Evolutionary conservation across 2,113 vertebrate genomes (phyloP), one percentile per base, ranked within the genome.

Genomic region (Melanostigma gelatinosum): DNA sequence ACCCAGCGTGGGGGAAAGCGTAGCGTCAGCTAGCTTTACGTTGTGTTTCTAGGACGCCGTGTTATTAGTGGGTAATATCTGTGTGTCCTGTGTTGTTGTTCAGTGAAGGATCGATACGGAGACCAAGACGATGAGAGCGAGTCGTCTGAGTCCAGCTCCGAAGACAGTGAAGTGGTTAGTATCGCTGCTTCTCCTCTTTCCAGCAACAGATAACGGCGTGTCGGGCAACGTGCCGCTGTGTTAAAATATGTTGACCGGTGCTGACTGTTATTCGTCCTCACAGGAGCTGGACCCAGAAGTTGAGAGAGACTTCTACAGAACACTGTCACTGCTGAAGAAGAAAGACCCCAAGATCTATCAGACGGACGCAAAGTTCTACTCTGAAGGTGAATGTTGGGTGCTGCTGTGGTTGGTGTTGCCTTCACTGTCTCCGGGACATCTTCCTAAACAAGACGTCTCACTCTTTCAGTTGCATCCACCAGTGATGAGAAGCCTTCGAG

Each of bases 331-430:
- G 75, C 82, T 98, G 55, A 98, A 98, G 92, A 97, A 96, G 80
- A 97, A 95, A 76, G 97, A 98, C 68, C 97, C 97, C 1, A 89
- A 95, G 36, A 97, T 98, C 80, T 98, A 98, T 63, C 94, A 95
- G 87, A 61, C 85, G 24, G 95, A 97, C 85, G 90, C 78, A 0
- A 95, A 72, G 18, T 97, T 98, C 88, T 97, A 96, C 89, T 88
- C 94, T 1, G 90, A 84, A 52, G 79, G 93, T 93, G 34, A 38
- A 9, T n/a, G 24, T 22, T 2, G 38, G 0, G 16, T 48, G 2
- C 16, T 48, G 0, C 10, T 0, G 0, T 22, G 4, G 3, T 3
- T 9, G 18, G 32, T 36, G 12, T 12, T 63, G 52, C 32, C 1
- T 46, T 73, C 52, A 63, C 27, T 1, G 22, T 3, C 9, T 24